Base-by-base conservation (phyloP, 2,888 invertebrate genomes). In the Lasioglossum leucozonium region DNA sequence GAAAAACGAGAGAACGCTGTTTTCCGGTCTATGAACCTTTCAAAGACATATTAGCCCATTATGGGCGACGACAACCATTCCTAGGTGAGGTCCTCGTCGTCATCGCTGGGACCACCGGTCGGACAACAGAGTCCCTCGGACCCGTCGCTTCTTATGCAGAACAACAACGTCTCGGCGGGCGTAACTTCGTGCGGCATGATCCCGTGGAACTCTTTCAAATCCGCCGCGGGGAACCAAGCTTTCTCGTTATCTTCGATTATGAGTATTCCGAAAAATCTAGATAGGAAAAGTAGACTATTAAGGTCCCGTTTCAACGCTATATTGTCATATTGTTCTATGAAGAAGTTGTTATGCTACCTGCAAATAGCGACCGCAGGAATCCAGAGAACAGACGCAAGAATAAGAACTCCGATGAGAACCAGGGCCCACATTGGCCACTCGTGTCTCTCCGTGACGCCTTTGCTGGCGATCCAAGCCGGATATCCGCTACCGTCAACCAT, bases 391-490 rank as follows among this genome's bases (percentile, higher is more conserved):
- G 98, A 98, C 10, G 97, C 97, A 77, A 98, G 95, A 69, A 99
- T 97, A 76, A 98, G 95, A 51, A 97, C 94, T 5, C 97, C 95
- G 37, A 98, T 98, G 67, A 98, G 94, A 8, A 97, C 95, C 65
- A 98, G 96, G 5, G 98, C 97, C 98, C 98, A 98, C 22, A 96
- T 95, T 0, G 98, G 98, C 98, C 98, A 98, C n/a, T 97, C 97
- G 90, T 97, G 97, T 93, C 96, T 96, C 90, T 97, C 97, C 0
- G 98, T 97, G 76, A 96, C 95, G 0, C 98, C 98, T 90, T 96
- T 96, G 1, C 96, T 96, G 0, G 97, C 95, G 76, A 97, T 96
- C 98, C 98, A 98, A 0, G 98, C 98, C 65, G 97, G 97, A 94
- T 98, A 98, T 44, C 97, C 97, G 22, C 98, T 97, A 0, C 98